Percentiles rank a stretch among this genome's conserved stretches.
Conservation (phyloP, 2,888 invertebrate species). For the Drosophila picticornis region DNA sequence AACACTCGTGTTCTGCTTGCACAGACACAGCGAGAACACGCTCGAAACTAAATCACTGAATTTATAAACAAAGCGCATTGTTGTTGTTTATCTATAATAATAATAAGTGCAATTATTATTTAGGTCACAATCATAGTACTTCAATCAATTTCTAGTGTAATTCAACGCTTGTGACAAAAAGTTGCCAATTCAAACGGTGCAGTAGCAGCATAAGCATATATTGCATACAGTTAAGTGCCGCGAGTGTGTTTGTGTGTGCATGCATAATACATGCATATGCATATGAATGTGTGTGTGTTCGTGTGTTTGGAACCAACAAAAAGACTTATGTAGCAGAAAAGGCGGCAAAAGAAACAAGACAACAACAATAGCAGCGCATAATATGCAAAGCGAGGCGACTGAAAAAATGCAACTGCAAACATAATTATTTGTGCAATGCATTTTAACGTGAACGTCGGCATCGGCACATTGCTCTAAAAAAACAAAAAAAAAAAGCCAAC, state of each 20-base stretch:
- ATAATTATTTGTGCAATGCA: slow-evolving; percentile 74
- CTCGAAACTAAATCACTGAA: slow-evolving; percentile 32
- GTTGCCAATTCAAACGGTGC: slow-evolving; percentile 44
- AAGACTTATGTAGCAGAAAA: slow-evolving; percentile 71
- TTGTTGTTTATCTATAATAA: slow-evolving; percentile 45
- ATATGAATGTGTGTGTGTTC: slow-evolving; percentile 20
- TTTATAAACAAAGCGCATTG: slow-evolving; percentile 28
- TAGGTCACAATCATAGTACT: slow-evolving; percentile 28
- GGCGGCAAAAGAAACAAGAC: slow-evolving; percentile 68
- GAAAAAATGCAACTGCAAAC: slow-evolving; percentile 74
- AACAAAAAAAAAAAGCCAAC: slow-evolving; percentile 16
- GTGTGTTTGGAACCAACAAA: slow-evolving; percentile 58
- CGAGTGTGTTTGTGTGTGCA: slow-evolving; percentile 42
- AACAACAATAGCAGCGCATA: slow-evolving; percentile 30
- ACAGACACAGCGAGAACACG: slow-evolving; percentile 32
- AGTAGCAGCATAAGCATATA: slow-evolving; percentile 52
- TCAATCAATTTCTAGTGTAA: slow-evolving; percentile 47
- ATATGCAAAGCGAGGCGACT: slow-evolving; percentile 53
- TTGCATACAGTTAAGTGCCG: slow-evolving; percentile 48
- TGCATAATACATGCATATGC: slow-evolving; percentile 6
- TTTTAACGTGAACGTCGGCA: slow-evolving; percentile 59
- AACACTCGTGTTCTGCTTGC: slow-evolving; percentile 37
- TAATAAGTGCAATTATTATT: slow-evolving; percentile 40
- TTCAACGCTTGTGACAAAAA: slow-evolving; percentile 33
- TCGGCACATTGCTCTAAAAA: slow-evolving; percentile 54